Evolutionary conservation across 2,113 vertebrate genomes (phyloP), one percentile per base, ranked within the genome.

Genomic region (Conger conger): DNA sequence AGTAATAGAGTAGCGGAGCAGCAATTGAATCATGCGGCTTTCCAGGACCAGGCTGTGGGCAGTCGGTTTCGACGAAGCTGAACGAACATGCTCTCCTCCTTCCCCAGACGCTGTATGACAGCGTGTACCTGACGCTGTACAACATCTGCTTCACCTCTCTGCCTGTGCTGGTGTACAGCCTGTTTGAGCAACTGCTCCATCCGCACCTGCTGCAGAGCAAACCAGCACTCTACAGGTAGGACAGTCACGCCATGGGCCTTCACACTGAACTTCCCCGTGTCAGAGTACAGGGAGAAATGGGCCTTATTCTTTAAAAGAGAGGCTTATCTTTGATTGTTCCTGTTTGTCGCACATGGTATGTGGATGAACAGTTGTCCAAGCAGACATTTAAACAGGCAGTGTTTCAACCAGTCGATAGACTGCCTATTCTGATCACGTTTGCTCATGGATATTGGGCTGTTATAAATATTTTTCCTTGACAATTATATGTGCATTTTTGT

Each of bases 121-220:
- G 98, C 88, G 98, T 99, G 83, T 99, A 99, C 92, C 95, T 99
- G 95, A 99, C 98, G 91, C 97, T 99, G 90, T 99, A 99, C 95
- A 99, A 99, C 95, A 99, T 99, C 95, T 99, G 97, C 96, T 99
- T 99, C 95, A 99, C 98, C 90, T 99, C 98, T 83, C 92, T 99
- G 93, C 98, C 98, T 95, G 96, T 99, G 92, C 97, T 99, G 90
- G 96, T 98, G 86, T 99, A 97, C 93, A 99, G 98, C 94, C 96
- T 99, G 84, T 96, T 99, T 96, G 98, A 99, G 89, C 98, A 99
- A 93, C 97, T 98, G 90, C 95, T 99, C 89, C 96, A 99, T 87
- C 97, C 98, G 50, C 97, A 98, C 83, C 89, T 99, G 23, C 93
- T 99, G 84, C 97, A 99, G 92, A 98, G 88, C 86, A 99, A 99